These are phyloP conservation scores for Drosophila ficusphila DNA, from an alignment of 1,140 invertebrate species.

Conservation along the genomic window DNA sequence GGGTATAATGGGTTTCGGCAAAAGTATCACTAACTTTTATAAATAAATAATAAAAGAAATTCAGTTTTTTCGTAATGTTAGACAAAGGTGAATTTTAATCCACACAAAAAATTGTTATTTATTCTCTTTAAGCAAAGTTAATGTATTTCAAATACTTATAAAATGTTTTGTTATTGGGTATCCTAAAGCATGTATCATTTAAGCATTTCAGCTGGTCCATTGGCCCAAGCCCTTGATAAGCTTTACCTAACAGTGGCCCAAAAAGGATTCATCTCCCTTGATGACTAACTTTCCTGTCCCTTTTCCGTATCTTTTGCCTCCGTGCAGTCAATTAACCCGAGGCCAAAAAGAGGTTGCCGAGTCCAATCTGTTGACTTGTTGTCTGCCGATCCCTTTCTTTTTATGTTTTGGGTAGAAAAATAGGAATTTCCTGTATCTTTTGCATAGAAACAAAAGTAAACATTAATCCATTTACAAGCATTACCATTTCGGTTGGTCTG, in stretches of 20 bases:
- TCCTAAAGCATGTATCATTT: background rate
- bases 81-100: too few species aligned
- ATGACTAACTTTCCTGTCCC: slow-evolving; percentile 21
- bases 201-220: slow-evolving; percentile 4
- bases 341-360: slow-evolving; percentile 67
- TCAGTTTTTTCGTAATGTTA: too few species aligned
- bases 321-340: slow-evolving; percentile 75
- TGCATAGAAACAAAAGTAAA: slow-evolving; percentile 70
- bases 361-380: slow-evolving; percentile 76
- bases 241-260: slow-evolving; percentile 36
- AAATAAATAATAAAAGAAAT: too few species aligned
- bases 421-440: slow-evolving; percentile 76
- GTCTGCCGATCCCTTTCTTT: slow-evolving; percentile 42
- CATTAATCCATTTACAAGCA: slow-evolving; percentile 78
- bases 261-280: slow-evolving; percentile 47
- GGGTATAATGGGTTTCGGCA: slow-evolving; percentile 20
- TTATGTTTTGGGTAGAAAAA: slow-evolving; percentile 69
- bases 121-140: too few species aligned
- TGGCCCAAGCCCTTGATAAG: slow-evolving; percentile 16
- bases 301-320: slow-evolving; percentile 21
- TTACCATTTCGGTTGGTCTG: slow-evolving; percentile 16
- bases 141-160: too few species aligned
- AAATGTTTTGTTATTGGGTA: slow-evolving; percentile 13
- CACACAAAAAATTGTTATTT: too few species aligned
- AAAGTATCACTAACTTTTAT: too few species aligned